A percentile compares a stretch with the other conserved stretches of the same genome.
These are phyloP conservation scores for Drosophila peninsularis DNA, from an alignment of 2,888 invertebrate genomes.

Conservation along the genomic window DNA sequence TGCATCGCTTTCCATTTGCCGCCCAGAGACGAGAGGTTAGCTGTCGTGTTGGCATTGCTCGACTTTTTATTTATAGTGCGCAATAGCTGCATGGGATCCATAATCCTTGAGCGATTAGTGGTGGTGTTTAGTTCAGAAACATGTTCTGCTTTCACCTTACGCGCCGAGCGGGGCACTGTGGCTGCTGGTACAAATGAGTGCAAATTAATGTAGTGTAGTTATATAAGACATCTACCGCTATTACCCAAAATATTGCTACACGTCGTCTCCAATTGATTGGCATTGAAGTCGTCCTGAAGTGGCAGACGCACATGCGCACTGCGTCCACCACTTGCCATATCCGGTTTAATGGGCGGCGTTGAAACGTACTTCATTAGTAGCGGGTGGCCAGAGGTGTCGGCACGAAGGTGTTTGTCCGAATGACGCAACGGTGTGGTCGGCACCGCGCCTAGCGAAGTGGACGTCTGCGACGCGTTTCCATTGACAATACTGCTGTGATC, in stretches of 20 bases:
- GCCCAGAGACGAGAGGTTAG: conserved; percentile 66
- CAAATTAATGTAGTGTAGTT: not conserved
- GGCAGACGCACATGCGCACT: conserved; percentile 72
- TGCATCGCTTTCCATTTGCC: conserved; percentile 81
- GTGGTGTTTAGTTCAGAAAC: conserved; percentile 62
- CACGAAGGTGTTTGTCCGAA: not conserved
- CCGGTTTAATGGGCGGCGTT: conserved; percentile 82
- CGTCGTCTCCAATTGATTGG: conserved; percentile 58
- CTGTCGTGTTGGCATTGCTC: conserved; percentile 18
- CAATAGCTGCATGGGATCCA: conserved; percentile 79
- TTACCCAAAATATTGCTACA: conserved; percentile 59
- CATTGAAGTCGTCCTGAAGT: conserved; percentile 73
- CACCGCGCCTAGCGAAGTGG: conserved; percentile 4
- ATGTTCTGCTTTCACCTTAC: conserved; percentile 45
- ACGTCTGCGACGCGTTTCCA: conserved; percentile 8
- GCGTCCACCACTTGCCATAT: conserved; percentile 43
- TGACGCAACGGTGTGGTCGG: conserved; percentile 31
- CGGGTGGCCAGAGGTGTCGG: conserved; percentile 30
- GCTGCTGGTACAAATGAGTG: conserved; percentile 40
- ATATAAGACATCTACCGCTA: not conserved
- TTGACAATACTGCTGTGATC: conserved; percentile 28
- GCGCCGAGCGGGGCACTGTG: conserved; percentile 60
- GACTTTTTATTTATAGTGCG: conserved; percentile 77
- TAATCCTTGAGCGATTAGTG: conserved; percentile 74
- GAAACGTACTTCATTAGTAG: conserved; percentile 76